Evolutionary conservation across 2,113 vertebrate genomes (phyloP), one percentile per base, ranked within the genome.

Genomic region (Tachuris rubrigastra): DNA sequence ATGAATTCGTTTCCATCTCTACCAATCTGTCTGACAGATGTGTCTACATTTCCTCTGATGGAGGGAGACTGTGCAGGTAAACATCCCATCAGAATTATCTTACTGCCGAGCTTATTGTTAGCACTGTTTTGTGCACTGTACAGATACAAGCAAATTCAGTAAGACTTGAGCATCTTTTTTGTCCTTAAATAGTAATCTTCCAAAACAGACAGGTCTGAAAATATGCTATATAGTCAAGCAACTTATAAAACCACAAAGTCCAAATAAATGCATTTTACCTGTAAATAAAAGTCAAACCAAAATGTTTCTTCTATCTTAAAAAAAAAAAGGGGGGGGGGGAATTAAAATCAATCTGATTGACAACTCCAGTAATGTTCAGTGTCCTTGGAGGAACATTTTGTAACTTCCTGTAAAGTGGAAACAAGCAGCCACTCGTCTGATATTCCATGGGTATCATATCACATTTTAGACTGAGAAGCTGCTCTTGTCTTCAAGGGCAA

Each of bases 1-100:
- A 99, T 6, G 99, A 99, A 93, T 99, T 99, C 44, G 99, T 99
- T 84, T 99, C 99, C 68, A 99, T 99, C 91, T 99, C 99, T 69
- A 99, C 99, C 81, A 99, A 99, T 89, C 96, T 99, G 94, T 98
- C 98, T 1, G 99, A 99, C 95, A 98, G 99, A 87, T 99, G 99
- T 65, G 99, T 99, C 63, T 99, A 99, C 95, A 99, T 99, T 96
- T 99, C 99, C 21, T 99, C 99, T 44, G 99, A 99, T 74, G 99
- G 99, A 85, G 99, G 99, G n/a, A 98, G 99, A 31, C 91, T 99
- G 73, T 99, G 99, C 98, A 99, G 99, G 99, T 99, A 96, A 85
- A 49, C 22, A 20, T 88, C 55, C 76, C 2, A 0, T 68, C 49
- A 63, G 73, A 87, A 65, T 67, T 52, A 20, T 12, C 19, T 93